A percentile compares a stretch with the other conserved stretches of the same genome.
phyloP scores from a whole-genome alignment of 2,797 vertebrate species.

The Acanthopagrus latus region DNA sequence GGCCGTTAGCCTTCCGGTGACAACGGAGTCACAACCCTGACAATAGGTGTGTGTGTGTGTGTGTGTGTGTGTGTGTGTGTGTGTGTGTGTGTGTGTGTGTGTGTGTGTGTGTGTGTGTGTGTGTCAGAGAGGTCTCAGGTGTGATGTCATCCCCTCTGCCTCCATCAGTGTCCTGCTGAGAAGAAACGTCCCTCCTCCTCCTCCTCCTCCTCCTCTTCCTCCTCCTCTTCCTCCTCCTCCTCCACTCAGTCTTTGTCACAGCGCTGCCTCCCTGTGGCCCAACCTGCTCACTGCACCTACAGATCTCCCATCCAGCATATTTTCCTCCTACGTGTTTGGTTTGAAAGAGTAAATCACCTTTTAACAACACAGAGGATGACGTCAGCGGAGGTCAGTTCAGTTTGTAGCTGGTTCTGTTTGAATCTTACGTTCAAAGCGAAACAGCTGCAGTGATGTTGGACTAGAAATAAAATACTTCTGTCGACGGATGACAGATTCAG shows the following conservation, averaged over 20 bases:
- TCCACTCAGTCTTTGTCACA: background rate
- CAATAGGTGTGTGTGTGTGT: conserved; percentile 38
- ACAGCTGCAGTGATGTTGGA: too few species aligned
- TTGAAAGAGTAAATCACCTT: background rate
- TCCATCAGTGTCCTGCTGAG: conserved; percentile 37
- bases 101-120: conserved; percentile 14
- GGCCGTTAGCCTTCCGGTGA: conserved; percentile 39
- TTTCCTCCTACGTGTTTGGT: background rate
- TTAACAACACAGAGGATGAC: background rate
- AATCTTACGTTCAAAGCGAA: background rate
- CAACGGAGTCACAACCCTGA: conserved; percentile 50
- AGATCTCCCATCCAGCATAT: background rate
- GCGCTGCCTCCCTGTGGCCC: conserved; percentile 54
- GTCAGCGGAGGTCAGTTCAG: background rate
- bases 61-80: conserved; percentile 34
- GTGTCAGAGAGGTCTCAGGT: conserved; percentile 28
- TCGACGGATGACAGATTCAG: background rate
- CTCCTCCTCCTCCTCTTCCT: background rate
- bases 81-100: conserved; percentile 37
- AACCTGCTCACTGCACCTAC: conserved; percentile 17
- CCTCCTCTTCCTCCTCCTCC: background rate
- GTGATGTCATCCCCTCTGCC: conserved; percentile 17
- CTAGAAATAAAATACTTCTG: background rate
- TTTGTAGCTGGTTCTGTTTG: background rate
- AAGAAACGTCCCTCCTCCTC: background rate